Evolutionary conservation across 2,797 vertebrate species (phyloP).

Genomic region (Smutsia temminckii): DNA sequence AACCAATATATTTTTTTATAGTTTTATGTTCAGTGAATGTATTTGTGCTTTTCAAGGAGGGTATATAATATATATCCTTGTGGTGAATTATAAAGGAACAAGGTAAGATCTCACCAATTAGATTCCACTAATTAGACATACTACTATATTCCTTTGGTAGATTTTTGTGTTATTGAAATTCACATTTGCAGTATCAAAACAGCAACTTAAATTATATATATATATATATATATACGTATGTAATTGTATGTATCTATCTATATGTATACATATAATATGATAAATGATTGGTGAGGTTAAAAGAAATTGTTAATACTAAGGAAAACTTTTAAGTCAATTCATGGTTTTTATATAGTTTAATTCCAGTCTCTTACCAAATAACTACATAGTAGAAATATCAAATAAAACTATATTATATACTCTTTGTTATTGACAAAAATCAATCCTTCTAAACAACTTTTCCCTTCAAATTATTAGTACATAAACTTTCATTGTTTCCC

Average conservation of each 20-base stretch:
- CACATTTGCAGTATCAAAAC: neutral
- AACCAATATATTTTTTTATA: neutral
- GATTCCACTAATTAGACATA: no score
- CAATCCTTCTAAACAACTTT: slow-evolving; percentile 59
- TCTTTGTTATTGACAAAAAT: slow-evolving; percentile 49
- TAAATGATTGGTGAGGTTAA: neutral
- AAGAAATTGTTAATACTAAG: neutral
- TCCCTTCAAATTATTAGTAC: slow-evolving; percentile 39
- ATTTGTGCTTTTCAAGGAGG: neutral
- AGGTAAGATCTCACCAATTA: neutral
- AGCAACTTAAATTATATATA: neutral
- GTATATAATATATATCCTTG: neutral
- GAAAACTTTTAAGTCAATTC: neutral
- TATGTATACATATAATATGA: neutral
- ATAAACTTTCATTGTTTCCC: slow-evolving; percentile 44
- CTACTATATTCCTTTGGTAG: neutral
- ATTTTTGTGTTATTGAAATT: slow-evolving; percentile 20
- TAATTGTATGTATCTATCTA: no score
- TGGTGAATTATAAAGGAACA: neutral
- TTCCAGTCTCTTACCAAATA: slow-evolving; percentile 18
- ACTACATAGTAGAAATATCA: neutral
- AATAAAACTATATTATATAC: neutral
- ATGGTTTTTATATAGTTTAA: neutral
- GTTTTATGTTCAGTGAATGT: neutral
- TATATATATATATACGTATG: neutral